Conservation (phyloP, 2,888 invertebrate species). For the Euphydryas editha region DNA sequence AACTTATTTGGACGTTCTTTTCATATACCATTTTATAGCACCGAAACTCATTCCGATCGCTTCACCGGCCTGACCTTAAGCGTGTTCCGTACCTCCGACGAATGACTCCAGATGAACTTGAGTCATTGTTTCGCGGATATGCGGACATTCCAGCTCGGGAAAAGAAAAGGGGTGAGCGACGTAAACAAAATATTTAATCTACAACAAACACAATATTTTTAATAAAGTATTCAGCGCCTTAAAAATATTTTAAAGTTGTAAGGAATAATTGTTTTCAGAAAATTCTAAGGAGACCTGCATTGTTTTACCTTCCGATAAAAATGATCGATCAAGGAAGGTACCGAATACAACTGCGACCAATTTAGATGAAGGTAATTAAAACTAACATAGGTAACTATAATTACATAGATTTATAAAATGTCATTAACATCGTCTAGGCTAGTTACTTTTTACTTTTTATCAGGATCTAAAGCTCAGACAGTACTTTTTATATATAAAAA, state of each 20-base stretch:
- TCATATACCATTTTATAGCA: slow-evolving; percentile 52
- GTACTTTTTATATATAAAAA: too few species aligned
- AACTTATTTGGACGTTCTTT: too few species aligned
- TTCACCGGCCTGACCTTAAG: slow-evolving; percentile 76
- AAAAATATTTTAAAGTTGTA: neutral
- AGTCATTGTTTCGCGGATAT: slow-evolving; percentile 69
- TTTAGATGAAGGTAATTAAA: slow-evolving; percentile 24
- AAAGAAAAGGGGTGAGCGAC: slow-evolving; percentile 45
- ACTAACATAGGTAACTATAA: too few species aligned
- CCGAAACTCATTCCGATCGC: slow-evolving; percentile 75
- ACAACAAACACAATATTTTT: neutral
- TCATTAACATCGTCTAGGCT: too few species aligned
- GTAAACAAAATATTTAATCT: neutral
- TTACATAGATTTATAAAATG: too few species aligned
- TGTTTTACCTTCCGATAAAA: slow-evolving; percentile 13
- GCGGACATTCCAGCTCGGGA: slow-evolving; percentile 57
- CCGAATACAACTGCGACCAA: slow-evolving; percentile 22
- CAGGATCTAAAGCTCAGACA: too few species aligned
- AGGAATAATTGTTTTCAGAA: slow-evolving; percentile 16
- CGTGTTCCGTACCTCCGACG: slow-evolving; percentile 74
- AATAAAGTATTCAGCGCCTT: neutral
- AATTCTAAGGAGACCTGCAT: slow-evolving; percentile 13
- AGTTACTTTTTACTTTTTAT: too few species aligned
- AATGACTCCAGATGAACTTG: slow-evolving; percentile 72
- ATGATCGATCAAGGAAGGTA: slow-evolving; percentile 11